These are phyloP conservation scores for Pleuronectes platessa DNA, from an alignment of 2,113 vertebrate species.

Conservation along the genomic window DNA sequence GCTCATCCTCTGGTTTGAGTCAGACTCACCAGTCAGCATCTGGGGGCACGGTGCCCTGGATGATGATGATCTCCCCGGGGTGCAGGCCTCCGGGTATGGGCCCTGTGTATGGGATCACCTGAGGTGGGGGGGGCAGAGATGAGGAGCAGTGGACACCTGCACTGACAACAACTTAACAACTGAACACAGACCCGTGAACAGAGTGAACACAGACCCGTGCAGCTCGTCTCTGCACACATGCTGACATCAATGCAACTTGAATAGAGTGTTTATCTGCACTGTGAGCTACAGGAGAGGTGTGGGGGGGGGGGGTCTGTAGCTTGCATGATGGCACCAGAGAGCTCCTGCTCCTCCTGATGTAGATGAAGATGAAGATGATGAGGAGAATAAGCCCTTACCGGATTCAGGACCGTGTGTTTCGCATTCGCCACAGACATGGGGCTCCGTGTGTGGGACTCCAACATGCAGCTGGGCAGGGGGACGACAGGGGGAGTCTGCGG, in stretches of 20 bases:
- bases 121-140: slow-evolving; percentile 7
- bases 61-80: slow-evolving; percentile 88
- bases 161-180: too few relatives aligned
- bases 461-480: slow-evolving; percentile 40
- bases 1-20: background rate
- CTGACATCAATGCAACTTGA: background rate
- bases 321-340: background rate
- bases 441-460: slow-evolving; percentile 34
- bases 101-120: slow-evolving; percentile 90
- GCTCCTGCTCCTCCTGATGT: background rate
- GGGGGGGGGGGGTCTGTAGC: background rate
- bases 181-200: too few relatives aligned
- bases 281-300: background rate
- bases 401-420: slow-evolving; percentile 80
- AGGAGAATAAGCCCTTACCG: slow-evolving; percentile 73
- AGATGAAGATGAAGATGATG: background rate
- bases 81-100: slow-evolving; percentile 87
- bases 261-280: background rate
- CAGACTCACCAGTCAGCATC: slow-evolving; percentile 88
- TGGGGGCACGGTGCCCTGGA: slow-evolving; percentile 87
- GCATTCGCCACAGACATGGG: slow-evolving; percentile 84
- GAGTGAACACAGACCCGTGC: too few relatives aligned
- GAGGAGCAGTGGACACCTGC: too few relatives aligned
- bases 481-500: background rate
- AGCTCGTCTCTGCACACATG: background rate